Conservation (phyloP, 2,797 vertebrate species). For the Microctenopoma steveboyesi region DNA sequence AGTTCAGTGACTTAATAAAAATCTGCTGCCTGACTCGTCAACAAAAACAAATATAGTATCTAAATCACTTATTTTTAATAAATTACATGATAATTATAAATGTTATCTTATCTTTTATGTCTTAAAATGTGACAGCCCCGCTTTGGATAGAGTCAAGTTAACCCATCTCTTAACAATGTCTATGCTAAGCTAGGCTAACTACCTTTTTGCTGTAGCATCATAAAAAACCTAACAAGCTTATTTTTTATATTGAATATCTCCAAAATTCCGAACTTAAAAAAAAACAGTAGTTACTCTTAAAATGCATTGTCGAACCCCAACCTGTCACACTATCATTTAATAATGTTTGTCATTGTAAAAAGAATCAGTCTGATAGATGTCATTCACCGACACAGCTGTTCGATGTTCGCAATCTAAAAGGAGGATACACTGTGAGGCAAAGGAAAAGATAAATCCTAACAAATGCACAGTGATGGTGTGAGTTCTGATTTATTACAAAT, state of each 20-base stretch:
- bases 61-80: no score
- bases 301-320: neutral
- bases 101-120: neutral
- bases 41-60: no score
- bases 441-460: slow-evolving; percentile 15
- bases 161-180: neutral
- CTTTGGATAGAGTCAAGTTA: neutral
- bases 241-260: no score
- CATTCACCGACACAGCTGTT: slow-evolving; percentile 41
- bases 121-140: neutral
- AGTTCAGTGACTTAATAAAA: neutral
- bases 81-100: neutral
- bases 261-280: no score
- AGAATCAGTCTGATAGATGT: neutral
- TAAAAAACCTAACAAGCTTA: no score
- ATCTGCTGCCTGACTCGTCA: no score
- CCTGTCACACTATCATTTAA: neutral
- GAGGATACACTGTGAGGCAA: slow-evolving; percentile 20
- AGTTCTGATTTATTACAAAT: neutral
- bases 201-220: no score
- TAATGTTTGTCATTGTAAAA: neutral
- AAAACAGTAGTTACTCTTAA: neutral
- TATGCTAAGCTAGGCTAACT: neutral
- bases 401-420: slow-evolving; percentile 23
- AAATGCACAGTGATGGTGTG: neutral